phyloP scores from a whole-genome alignment of 1,140 invertebrate species.

The Philaenus spumarius region DNA sequence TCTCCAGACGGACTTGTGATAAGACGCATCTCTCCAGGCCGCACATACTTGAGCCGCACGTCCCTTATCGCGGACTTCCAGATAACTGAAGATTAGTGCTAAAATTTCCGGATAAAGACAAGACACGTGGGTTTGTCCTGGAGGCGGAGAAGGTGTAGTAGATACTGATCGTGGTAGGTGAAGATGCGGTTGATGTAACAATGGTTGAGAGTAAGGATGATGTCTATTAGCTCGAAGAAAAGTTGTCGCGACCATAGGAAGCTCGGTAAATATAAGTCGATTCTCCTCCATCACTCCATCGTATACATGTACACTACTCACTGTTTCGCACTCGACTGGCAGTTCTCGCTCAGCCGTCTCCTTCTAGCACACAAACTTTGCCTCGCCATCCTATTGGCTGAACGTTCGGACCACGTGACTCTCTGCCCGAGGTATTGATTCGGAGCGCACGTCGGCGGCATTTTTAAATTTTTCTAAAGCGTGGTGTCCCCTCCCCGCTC shows the following conservation, averaged over 20 bases:
- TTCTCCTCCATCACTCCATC: conserved; percentile 11
- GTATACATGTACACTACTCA: conserved; percentile 21
- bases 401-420: conserved; percentile 50
- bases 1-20: conserved; percentile 86
- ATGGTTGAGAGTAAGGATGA: conserved; percentile 32
- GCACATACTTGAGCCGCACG: conserved; percentile 84
- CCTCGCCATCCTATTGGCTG: conserved; percentile 41
- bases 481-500: conserved; percentile 34
- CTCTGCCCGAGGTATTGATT: conserved; percentile 56
- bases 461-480: conserved; percentile 59
- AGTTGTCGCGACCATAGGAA: conserved; percentile 1
- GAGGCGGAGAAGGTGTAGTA: conserved; percentile 33
- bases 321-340: conserved; percentile 30
- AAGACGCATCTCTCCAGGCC: conserved; percentile 85
- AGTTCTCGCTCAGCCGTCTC: conserved; percentile 25
- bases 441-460: conserved; percentile 62
- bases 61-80: conserved; percentile 79
- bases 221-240: conserved; percentile 9
- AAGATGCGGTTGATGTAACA: conserved; percentile 48
- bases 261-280: conserved; percentile 13
- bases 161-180: conserved; percentile 36
- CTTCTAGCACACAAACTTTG: conserved; percentile 26
- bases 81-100: conserved; percentile 83
- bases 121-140: conserved; percentile 69
- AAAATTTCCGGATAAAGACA: conserved; percentile 87